Percentiles rank a stretch among this genome's conserved stretches.
phyloP scores from a whole-genome alignment of 2,797 vertebrate species.

The Cyclopterus lumpus region DNA sequence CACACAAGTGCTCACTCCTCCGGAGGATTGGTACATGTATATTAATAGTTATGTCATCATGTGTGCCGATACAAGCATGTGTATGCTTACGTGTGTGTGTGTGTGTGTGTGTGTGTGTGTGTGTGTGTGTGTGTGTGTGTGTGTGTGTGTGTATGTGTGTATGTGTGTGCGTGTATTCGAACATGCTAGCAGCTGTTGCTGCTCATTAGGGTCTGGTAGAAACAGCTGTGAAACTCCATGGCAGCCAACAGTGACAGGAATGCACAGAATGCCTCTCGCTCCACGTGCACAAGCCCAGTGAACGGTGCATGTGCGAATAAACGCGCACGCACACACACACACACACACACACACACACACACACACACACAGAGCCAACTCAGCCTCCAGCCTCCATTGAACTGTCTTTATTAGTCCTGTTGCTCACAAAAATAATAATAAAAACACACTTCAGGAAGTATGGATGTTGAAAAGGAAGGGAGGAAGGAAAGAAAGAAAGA shows the following conservation, averaged over 20 bases:
- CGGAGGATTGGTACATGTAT: not conserved
- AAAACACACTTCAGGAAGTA: not conserved
- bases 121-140: slow-evolving; percentile 3
- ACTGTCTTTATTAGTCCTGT: slow-evolving; percentile 31
- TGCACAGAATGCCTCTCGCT: slow-evolving; percentile 28
- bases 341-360: not conserved
- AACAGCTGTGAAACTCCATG: slow-evolving; percentile 77
- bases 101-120: slow-evolving; percentile 1
- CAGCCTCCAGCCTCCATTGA: slow-evolving; percentile 32
- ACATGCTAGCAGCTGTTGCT: slow-evolving; percentile 67
- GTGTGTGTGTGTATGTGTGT: not conserved
- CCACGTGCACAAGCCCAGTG: slow-evolving; percentile 23
- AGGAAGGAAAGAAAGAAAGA: not conserved
- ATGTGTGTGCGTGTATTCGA: too few species aligned
- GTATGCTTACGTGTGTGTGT: slow-evolving; percentile 5
- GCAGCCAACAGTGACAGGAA: slow-evolving; percentile 69
- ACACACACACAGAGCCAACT: slow-evolving; percentile 16
- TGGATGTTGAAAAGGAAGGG: not conserved
- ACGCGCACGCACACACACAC: slow-evolving; percentile 23
- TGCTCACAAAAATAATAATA: slow-evolving; percentile 25
- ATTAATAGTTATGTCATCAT: slow-evolving; percentile 23
- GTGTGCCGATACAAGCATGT: not conserved
- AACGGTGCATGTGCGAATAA: slow-evolving; percentile 44
- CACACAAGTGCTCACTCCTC: not conserved
- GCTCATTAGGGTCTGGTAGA: slow-evolving; percentile 66